Evolutionary conservation across 2,113 vertebrate genomes (phyloP), one percentile per base, ranked within the genome.

Genomic region (Dipodomys merriami): DNA sequence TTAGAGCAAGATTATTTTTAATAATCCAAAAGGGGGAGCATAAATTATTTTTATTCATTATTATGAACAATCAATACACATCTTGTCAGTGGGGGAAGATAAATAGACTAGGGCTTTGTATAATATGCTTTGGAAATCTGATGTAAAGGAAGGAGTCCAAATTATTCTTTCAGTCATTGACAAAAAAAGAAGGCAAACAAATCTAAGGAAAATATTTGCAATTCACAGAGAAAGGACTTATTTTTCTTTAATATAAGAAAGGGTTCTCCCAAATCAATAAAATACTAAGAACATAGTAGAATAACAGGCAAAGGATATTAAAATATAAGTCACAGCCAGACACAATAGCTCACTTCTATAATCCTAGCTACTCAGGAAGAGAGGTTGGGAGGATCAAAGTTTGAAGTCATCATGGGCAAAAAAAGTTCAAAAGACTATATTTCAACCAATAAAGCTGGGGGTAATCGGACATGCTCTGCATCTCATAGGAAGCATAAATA

Each of bases 1-100:
- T 83, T 49, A 79, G n/a, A 91, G 46, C 3, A 71, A 60, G 83
- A 65, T 74, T 88, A 82, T 82, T 91, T 91, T 94, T 88, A 92
- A 92, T 88, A 88, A 85, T 65, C 23, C 39, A 79, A 76, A 88
- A 68, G 88, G 3, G 35, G 83, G 8, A 71, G 25, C 10, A 83
- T 80, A 86, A 68, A 71, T 67, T 80, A 82, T 76, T 93, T 79
- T 49, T 80, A 57, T 57, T 90, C 23, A 83, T 71, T 79, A 91
- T 35, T 60, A 76, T 49, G 49, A 49, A 78, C 64, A 33, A 77
- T 92, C 76, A 88, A 78, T 74, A 78, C 10, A 60, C 35, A 67
- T 57, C 57, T 76, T 91, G 25, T 67, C 15, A 20, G 39, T 74
- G 27, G 35, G n/a, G 2, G 49, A 73, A 92, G 49, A 49, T 49